Evolutionary conservation across 2,888 invertebrate genomes (phyloP).

Genomic region (Luffia ferchaultella): DNA sequence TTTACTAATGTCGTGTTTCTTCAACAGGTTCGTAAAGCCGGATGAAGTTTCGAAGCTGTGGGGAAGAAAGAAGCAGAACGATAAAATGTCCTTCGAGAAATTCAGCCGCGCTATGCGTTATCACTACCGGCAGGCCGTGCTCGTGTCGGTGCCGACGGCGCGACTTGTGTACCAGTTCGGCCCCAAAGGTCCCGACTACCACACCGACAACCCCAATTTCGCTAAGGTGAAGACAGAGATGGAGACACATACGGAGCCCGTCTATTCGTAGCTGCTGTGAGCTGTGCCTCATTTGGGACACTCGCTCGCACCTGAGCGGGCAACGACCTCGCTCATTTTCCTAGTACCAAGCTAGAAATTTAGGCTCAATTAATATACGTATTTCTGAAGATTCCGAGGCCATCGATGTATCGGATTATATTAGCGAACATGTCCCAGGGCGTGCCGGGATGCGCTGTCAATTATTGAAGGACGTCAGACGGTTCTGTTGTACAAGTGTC

Average conservation of each 20-base stretch:
- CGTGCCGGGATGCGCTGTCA: constrained; percentile 45
- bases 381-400: constrained; percentile 28
- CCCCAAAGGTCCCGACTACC: constrained; percentile 80
- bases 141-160: constrained; percentile 78
- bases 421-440: constrained; percentile 15
- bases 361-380: constrained; percentile 37
- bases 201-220: constrained; percentile 69
- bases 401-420: constrained; percentile 22
- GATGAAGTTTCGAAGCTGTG: constrained; percentile 87
- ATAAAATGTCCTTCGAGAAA: constrained; percentile 92
- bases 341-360: constrained; percentile 9
- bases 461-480: constrained; percentile 29
- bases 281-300: neutral
- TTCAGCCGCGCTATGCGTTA: constrained; percentile 91
- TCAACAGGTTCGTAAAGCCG: constrained; percentile 80
- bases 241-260: constrained; percentile 27
- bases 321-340: neutral
- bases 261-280: constrained; percentile 32
- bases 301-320: neutral
- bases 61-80: constrained; percentile 87
- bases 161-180: constrained; percentile 85
- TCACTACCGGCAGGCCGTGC: constrained; percentile 80
- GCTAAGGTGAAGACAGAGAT: constrained; percentile 46
- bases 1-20: constrained; percentile 3
- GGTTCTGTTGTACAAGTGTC: constrained; percentile 36